These are phyloP conservation scores for Acanthacorydalis orientalis DNA, from an alignment of 2,888 invertebrate species.

Conservation along the genomic window DNA sequence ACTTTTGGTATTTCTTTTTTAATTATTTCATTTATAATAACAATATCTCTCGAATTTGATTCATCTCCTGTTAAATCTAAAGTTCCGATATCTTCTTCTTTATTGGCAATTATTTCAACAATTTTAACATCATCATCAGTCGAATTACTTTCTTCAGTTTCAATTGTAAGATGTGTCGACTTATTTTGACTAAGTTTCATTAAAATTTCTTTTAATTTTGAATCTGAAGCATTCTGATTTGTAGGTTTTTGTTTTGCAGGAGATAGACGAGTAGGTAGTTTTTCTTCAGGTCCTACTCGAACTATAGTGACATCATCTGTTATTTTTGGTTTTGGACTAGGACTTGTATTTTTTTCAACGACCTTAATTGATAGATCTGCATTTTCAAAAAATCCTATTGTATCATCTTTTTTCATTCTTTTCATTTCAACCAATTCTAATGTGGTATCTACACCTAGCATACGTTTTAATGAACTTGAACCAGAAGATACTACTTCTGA, in stretches of 20 bases:
- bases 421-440: slow-evolving; percentile 1
- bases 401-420: slow-evolving; percentile 2
- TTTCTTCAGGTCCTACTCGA: slow-evolving; percentile 2
- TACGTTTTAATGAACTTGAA: slow-evolving; percentile 1
- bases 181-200: slow-evolving; percentile 10
- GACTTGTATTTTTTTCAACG: slow-evolving; percentile 2
- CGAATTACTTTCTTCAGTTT: slow-evolving; percentile 6
- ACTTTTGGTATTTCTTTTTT: slow-evolving; percentile 9
- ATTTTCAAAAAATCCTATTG: slow-evolving; percentile 5
- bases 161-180: slow-evolving; percentile 3
- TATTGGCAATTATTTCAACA: slow-evolving; percentile 11
- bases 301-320: slow-evolving; percentile 9
- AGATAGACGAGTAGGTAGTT: background rate
- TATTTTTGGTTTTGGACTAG: slow-evolving; percentile 4
- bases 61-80: slow-evolving; percentile 6
- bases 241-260: background rate
- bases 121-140: slow-evolving; percentile 13
- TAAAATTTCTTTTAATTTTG: slow-evolving; percentile 12
- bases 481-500: background rate
- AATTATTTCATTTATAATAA: slow-evolving; percentile 25
- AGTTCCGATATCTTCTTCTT: slow-evolving; percentile 2
- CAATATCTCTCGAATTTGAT: slow-evolving; percentile 19
- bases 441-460: slow-evolving; percentile 1
- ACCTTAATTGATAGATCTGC: slow-evolving; percentile 9
- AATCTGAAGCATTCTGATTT: slow-evolving; percentile 3